These are phyloP conservation scores for Zelleria hepariella DNA, from an alignment of 2,888 invertebrate species.

Conservation along the genomic window DNA sequence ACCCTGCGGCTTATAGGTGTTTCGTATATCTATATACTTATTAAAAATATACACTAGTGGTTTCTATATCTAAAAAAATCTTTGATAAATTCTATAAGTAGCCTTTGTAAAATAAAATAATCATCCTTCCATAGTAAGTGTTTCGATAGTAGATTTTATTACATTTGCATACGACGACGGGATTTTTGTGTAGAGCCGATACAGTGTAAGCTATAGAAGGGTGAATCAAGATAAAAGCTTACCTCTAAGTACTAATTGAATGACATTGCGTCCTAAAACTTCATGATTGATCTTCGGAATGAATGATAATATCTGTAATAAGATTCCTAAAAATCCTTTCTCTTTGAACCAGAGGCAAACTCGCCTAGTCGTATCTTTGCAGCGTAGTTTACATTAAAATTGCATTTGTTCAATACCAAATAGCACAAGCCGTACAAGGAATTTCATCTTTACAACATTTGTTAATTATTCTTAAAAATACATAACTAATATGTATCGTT, in stretches of 20 bases:
- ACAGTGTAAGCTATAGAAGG: no score
- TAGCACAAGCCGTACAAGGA: slow-evolving; percentile 56
- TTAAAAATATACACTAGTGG: slow-evolving; percentile 53
- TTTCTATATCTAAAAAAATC: slow-evolving; percentile 54
- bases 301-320: neutral
- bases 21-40: slow-evolving; percentile 36
- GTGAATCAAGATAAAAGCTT: neutral
- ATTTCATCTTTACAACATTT: slow-evolving; percentile 27
- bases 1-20: neutral
- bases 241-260: neutral
- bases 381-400: slow-evolving; percentile 53
- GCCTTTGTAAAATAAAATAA: slow-evolving; percentile 61
- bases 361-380: slow-evolving; percentile 24
- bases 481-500: neutral
- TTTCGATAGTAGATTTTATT: neutral
- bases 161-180: neutral
- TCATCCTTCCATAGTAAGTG: slow-evolving; percentile 47
- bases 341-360: neutral
- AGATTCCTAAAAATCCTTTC: neutral
- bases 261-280: neutral
- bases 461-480: slow-evolving; percentile 6
- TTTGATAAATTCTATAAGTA: slow-evolving; percentile 48
- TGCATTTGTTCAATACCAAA: slow-evolving; percentile 67
- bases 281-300: neutral
- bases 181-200: neutral